These are phyloP conservation scores for Atlantisia rogersi DNA, from an alignment of 2,113 vertebrate genomes.

Conservation along the genomic window DNA sequence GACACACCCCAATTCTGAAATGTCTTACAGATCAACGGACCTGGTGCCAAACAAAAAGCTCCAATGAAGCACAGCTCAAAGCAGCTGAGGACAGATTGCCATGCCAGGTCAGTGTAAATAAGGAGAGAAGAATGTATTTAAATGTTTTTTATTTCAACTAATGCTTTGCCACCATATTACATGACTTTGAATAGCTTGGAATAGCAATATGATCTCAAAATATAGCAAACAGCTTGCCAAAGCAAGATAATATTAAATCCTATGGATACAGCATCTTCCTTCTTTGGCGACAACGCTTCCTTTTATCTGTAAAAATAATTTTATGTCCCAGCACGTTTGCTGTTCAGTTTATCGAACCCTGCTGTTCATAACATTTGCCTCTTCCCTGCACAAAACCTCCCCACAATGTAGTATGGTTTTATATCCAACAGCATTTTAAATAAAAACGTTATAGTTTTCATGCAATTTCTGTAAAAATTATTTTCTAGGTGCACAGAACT, in stretches of 20 bases:
- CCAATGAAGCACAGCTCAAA: neutral
- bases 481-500: constrained; percentile 73
- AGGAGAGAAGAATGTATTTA: constrained; percentile 45
- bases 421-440: constrained; percentile 71
- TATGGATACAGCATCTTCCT: constrained; percentile 66
- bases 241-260: constrained; percentile 76
- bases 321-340: constrained; percentile 52
- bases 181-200: constrained; percentile 76
- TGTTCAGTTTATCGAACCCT: constrained; percentile 50
- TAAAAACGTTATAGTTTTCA: constrained; percentile 68
- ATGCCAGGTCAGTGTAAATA: neutral
- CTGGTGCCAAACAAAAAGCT: neutral
- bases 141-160: constrained; percentile 80
- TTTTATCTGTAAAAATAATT: constrained; percentile 72
- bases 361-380: constrained; percentile 34
- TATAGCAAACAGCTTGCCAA: constrained; percentile 80
- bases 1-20: neutral
- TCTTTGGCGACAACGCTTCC: constrained; percentile 71
- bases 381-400: constrained; percentile 48
- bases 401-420: constrained; percentile 49
- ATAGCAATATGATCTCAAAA: constrained; percentile 77
- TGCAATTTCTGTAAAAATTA: constrained; percentile 77
- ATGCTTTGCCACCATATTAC: constrained; percentile 77
- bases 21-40: neutral
- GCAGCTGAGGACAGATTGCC: neutral